phyloP scores from a whole-genome alignment of 92 coral and sea anemone species.

The Palythoa caribaeorum region DNA sequence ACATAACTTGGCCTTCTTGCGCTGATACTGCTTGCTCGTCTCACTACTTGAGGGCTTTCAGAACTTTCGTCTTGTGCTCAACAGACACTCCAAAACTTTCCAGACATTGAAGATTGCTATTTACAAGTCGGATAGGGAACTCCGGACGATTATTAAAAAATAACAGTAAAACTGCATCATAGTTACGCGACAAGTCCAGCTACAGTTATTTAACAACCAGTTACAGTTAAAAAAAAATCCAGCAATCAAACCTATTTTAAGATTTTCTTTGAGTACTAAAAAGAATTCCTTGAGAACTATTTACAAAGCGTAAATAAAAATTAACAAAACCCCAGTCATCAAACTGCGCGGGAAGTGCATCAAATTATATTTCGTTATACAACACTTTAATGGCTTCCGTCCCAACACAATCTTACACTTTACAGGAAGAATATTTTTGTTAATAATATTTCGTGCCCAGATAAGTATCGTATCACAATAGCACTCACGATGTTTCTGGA shows the following conservation, averaged over 20 bases:
- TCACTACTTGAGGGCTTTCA: too few relatives aligned
- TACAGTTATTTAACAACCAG: too few relatives aligned
- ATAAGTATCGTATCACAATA: background rate
- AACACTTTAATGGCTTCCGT: slow-evolving; percentile 33
- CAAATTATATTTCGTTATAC: background rate
- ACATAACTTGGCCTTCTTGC: too few relatives aligned
- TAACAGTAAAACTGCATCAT: background rate
- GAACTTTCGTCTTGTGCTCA: too few relatives aligned
- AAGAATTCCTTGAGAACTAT: slow-evolving; percentile 28
- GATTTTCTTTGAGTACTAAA: background rate
- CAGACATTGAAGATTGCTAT: slow-evolving; percentile 4
- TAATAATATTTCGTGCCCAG: background rate
- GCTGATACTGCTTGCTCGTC: too few relatives aligned
- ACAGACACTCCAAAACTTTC: slow-evolving; percentile 26
- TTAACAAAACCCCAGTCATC: slow-evolving; percentile 11
- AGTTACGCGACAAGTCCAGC: background rate
- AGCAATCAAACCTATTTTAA: background rate
- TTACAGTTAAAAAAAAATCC: too few relatives aligned
- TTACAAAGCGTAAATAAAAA: background rate
- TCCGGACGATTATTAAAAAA: background rate
- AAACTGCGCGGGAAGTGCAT: background rate
- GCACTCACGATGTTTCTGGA: background rate
- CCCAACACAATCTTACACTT: background rate
- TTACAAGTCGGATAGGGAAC: background rate
- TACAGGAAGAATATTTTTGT: too few relatives aligned